A percentile compares a stretch with the other conserved stretches of the same genome.
Evolutionary conservation across 2,113 vertebrate species (phyloP).

Genomic region (Peromyscus maniculatus): DNA sequence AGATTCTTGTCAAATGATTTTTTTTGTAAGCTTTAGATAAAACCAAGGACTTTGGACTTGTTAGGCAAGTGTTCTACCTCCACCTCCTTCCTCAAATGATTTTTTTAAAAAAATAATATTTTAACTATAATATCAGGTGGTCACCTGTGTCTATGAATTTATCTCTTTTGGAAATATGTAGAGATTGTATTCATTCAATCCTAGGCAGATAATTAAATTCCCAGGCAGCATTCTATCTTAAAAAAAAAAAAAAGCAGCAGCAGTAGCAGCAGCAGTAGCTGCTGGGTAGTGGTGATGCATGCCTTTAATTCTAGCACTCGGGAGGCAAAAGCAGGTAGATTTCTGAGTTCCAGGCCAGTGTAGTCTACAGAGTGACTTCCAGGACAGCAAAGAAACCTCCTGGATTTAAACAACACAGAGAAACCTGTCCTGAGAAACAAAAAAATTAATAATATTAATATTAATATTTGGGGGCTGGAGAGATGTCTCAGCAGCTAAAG

Average conservation of each 20-base stretch:
- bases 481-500: neutral
- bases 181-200: constrained; percentile 4
- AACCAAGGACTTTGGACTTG: neutral
- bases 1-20: constrained; percentile 42
- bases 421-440: too few relatives aligned
- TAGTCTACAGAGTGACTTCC: neutral
- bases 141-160: constrained; percentile 42
- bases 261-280: too few relatives aligned
- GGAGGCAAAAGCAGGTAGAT: neutral
- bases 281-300: neutral
- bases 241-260: neutral
- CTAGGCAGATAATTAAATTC: constrained; percentile 35
- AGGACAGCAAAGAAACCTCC: neutral
- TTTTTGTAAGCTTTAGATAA: neutral
- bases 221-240: neutral
- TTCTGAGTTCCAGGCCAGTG: neutral
- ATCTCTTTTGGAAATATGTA: constrained; percentile 34
- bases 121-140: neutral
- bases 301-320: neutral
- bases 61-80: neutral
- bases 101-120: neutral
- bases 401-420: too few relatives aligned
- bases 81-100: neutral
- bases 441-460: too few relatives aligned
- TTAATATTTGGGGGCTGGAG: neutral